Evolutionary conservation across 2,888 invertebrate genomes (phyloP), one percentile per base, ranked within the genome.

Genomic region (Tethea ocularis): DNA sequence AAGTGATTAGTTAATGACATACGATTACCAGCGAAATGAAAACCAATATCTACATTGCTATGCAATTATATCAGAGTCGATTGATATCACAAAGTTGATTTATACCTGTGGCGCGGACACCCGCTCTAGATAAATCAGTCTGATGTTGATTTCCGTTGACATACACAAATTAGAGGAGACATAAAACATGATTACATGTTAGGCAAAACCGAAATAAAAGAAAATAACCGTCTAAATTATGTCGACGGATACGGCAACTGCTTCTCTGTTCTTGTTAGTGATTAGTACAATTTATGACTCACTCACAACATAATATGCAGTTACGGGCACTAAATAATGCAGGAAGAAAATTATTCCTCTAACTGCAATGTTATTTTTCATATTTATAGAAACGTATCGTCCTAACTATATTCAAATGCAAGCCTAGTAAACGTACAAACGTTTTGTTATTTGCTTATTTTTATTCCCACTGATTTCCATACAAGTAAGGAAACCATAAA

Each of bases 1-100:
- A 33, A 33, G 11, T 33, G 11, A 13, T 33, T 11, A 11, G 36
- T 36, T 15, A 5, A 36, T 36, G 13, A 36, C 3, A 2, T 36
- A 15, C 36, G 36, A 36, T 15, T 36, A 36, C 15, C 15, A 38
- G 6, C n/a, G 4, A n/a, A 38, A 10, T 0, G 36, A 36, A 38
- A 38, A n/a, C 7, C 38, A 13, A 33, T 33, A 33, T 33, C 33
- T 4, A 33, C 33, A 33, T 33, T 33, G 1, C 33, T 33, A 38
- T n/a, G 38, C 38, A 38, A 38, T 8, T n/a, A 38, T 38, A 38
- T 38, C 38, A 38, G n/a, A n/a, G 7, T 46, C 59, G 77, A 80
- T 77, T 75, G 69, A 76, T 74, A 81, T 78, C 77, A 58, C 60
- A 55, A 36, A 63, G 65, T 72, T 79, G 80, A 80, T 81, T 77